Percentiles rank a stretch among this genome's conserved stretches.
These are phyloP conservation scores for Lindbergichthys nudifrons DNA, from an alignment of 2,797 vertebrate genomes.

Conservation along the genomic window DNA sequence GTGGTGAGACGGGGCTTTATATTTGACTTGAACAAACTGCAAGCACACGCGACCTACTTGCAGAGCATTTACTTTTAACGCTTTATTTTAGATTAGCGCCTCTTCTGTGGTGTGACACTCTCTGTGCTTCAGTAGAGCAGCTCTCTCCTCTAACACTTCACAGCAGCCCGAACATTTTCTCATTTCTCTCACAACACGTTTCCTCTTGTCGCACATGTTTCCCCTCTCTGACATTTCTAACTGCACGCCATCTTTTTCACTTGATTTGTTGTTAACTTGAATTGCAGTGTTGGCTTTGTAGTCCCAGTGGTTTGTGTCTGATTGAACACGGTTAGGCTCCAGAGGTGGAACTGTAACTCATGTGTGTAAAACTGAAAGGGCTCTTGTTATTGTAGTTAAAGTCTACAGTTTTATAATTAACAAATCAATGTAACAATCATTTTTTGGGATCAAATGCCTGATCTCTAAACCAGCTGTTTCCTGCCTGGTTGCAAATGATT, in stretches of 20 bases:
- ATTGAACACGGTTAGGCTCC: conserved; percentile 6
- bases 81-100: background rate
- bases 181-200: conserved; percentile 19
- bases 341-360: conserved; percentile 22
- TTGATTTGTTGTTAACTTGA: conserved; percentile 6
- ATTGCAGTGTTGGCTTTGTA: background rate
- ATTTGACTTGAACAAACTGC: background rate
- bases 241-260: conserved; percentile 28
- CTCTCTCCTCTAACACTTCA: conserved; percentile 38
- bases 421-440: background rate
- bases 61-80: background rate
- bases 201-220: conserved; percentile 23
- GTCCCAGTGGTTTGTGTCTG: conserved; percentile 17
- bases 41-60: background rate
- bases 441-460: background rate
- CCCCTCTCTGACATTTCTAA: conserved; percentile 24
- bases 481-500: no score
- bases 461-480: background rate
- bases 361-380: background rate
- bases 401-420: conserved; percentile 12
- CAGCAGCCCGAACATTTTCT: conserved; percentile 30
- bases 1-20: background rate
- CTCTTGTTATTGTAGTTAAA: conserved; percentile 8
- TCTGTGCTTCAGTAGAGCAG: conserved; percentile 40
- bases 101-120: conserved; percentile 1